A percentile compares a stretch with the other conserved stretches of the same genome.
phyloP scores from a whole-genome alignment of 2,888 invertebrate species.

The Apomyelois bistriatella region DNA sequence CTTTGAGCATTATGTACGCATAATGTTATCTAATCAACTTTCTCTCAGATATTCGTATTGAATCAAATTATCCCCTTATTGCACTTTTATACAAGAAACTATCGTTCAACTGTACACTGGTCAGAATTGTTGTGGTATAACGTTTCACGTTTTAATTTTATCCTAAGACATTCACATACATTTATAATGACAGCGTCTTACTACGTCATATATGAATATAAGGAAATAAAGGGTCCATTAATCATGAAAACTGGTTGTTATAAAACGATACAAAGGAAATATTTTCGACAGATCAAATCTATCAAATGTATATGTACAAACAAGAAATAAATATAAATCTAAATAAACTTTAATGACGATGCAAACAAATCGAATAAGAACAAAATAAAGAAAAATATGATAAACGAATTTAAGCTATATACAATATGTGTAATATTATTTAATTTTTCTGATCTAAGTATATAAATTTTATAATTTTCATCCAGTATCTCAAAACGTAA shows the following conservation, averaged over 20 bases:
- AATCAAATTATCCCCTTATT: too few species aligned
- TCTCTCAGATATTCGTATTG: too few species aligned
- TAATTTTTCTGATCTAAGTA: neutral
- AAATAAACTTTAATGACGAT: neutral
- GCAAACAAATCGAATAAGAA: neutral
- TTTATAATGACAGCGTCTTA: neutral
- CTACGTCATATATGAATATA: neutral
- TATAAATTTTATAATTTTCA: neutral
- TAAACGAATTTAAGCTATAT: neutral
- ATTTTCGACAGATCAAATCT: neutral
- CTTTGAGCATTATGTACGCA: conserved; percentile 1
- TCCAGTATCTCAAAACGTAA: neutral
- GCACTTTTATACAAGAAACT: too few species aligned
- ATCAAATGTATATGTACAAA: conserved; percentile 5
- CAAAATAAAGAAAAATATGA: neutral
- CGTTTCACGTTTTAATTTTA: too few species aligned
- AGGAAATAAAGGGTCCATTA: neutral
- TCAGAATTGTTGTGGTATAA: neutral
- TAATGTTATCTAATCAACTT: neutral
- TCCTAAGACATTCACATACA: neutral
- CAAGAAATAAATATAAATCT: neutral
- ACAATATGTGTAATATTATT: neutral
- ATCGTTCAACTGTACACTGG: neutral
- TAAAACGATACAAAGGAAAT: conserved; percentile 4
- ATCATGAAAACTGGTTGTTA: neutral